Percentiles rank a stretch among this genome's conserved stretches.
Evolutionary conservation across 2,113 vertebrate species (phyloP).

Genomic region (Malurus elegans): DNA sequence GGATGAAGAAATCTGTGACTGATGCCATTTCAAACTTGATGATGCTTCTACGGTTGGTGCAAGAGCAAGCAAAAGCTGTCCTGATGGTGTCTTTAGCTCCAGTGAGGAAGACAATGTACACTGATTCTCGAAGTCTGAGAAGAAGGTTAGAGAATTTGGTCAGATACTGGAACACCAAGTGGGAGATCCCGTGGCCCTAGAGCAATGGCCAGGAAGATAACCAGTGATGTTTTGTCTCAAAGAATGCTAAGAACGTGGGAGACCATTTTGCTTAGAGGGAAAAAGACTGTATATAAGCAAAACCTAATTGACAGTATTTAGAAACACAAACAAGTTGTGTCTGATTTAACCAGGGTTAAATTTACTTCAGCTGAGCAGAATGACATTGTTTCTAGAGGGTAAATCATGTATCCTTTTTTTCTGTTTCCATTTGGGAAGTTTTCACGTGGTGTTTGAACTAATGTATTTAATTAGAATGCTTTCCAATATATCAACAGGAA

Average conservation of each 20-base stretch:
- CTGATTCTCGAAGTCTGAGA: background rate
- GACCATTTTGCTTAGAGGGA: background rate
- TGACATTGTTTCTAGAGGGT: background rate
- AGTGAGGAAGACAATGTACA: background rate
- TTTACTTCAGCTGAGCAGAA: slow-evolving; percentile 2
- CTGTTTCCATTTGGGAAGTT: background rate
- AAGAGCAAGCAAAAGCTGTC: background rate
- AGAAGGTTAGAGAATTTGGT: background rate
- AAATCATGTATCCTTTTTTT: background rate
- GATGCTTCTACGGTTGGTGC: background rate
- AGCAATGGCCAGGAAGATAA: background rate
- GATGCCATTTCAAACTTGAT: background rate
- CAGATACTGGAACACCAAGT: background rate
- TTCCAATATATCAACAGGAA: background rate
- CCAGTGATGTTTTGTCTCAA: background rate
- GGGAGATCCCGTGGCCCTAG: background rate
- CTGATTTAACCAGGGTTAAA: background rate
- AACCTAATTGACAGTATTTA: background rate
- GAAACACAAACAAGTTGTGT: background rate
- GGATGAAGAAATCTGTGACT: background rate
- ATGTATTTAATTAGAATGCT: background rate
- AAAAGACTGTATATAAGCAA: background rate
- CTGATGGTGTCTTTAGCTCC: background rate
- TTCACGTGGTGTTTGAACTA: background rate
- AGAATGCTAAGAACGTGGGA: background rate